Base-by-base conservation (phyloP, 2,797 vertebrate species). In the Gymnocypris eckloni region DNA sequence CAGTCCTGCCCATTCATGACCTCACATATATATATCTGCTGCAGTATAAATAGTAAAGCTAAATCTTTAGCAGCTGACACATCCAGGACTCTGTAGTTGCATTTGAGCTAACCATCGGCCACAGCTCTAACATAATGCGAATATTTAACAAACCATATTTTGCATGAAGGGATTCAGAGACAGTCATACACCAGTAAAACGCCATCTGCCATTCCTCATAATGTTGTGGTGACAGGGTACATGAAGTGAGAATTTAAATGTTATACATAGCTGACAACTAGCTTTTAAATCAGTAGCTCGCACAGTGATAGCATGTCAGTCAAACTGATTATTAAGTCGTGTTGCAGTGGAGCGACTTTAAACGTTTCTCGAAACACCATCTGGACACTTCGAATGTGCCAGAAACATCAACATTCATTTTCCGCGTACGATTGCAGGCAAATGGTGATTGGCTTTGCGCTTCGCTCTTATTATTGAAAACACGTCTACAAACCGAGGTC, bases 401-500 rank as follows among this genome's bases (percentile, higher is more conserved):
- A 88, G 54, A 84, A 72, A 70, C 83, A 80, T 83, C 79, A 69
- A 54, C 70, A 69, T 48, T 71, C 72, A 59, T 50, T 79, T 73
- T 25, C 11, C 25, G 41, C 66, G 2, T 70, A 28, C 22, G 50
- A 59, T 88, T 20, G 22, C 61, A 67, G 82, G 59, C 85, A 86
- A 85, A 69, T 72, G 83, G 76, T 75, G 64, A 79, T 88, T 89
- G 83, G 81, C 67, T 84, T 66, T 5, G 8, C n/a, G 45, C 33
- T 79, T 66, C 72, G 67, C 22, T 79, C 69, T 73, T 84, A 69
- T 77, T 82, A 84, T 86, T 61, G 67, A 86, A 70, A 72, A 84
- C 56, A 52, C 48, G 43, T 84, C 71, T 48, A 84, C 86, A 88
- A 75, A 84, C 77, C 28, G 52, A 82, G 88, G 80, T 87, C 82